A percentile compares a stretch with the other conserved stretches of the same genome.
These are phyloP conservation scores for Gymnorhina tibicen DNA, from an alignment of 2,113 vertebrate species.

Conservation along the genomic window DNA sequence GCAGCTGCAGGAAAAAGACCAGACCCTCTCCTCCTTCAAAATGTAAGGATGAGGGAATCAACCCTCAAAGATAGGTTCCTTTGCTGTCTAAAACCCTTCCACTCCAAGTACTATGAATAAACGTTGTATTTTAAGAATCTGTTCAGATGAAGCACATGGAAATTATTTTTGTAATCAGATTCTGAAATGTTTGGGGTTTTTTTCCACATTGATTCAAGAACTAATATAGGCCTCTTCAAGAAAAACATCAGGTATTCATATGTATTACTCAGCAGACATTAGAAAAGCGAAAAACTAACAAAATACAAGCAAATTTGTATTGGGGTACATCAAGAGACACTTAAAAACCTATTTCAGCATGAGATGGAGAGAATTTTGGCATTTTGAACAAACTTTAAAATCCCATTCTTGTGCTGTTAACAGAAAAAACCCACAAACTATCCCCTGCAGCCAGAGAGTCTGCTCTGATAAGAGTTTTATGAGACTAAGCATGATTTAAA, in stretches of 20 bases:
- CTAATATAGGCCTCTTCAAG: neutral
- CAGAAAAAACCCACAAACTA: neutral
- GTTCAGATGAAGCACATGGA: neutral
- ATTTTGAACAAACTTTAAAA: conserved; percentile 33
- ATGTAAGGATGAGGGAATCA: neutral
- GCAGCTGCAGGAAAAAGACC: neutral
- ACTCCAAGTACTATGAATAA: neutral
- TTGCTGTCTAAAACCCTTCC: neutral
- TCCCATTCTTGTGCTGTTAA: neutral
- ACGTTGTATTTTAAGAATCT: neutral
- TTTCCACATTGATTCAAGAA: neutral
- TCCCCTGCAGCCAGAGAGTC: conserved; percentile 31
- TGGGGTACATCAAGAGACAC: neutral
- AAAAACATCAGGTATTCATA: neutral
- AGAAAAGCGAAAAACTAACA: neutral
- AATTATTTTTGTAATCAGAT: neutral
- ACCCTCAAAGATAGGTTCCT: neutral
- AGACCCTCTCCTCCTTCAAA: neutral
- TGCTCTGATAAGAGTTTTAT: conserved; percentile 40
- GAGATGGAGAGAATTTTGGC: neutral
- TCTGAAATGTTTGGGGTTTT: neutral
- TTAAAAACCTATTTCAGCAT: neutral
- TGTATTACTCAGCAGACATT: neutral
- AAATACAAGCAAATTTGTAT: neutral
- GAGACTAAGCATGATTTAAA: conserved; percentile 51